Conservation (phyloP, 2,113 vertebrate species). For the Hiodon tergisus region DNA sequence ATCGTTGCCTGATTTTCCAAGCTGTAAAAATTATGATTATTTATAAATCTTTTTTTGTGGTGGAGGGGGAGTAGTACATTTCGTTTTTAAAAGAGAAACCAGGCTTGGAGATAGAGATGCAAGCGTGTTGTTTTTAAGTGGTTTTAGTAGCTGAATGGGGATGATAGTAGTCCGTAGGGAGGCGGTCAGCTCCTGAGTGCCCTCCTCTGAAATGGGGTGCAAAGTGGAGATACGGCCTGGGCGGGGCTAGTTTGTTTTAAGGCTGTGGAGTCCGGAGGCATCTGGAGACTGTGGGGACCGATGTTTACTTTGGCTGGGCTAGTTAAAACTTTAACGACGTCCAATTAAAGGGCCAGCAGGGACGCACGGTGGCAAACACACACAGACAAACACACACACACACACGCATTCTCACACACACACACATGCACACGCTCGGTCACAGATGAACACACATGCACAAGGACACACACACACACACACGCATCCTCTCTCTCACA, state of each 20-base stretch:
- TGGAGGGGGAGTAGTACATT: too few relatives aligned
- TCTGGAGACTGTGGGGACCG: constrained; percentile 54
- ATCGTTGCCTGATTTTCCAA: neutral
- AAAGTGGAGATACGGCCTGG: too few relatives aligned
- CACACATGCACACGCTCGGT: neutral
- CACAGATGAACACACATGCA: constrained; percentile 9
- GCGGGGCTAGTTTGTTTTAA: neutral
- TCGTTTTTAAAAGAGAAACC: too few relatives aligned
- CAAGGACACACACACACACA: constrained; percentile 14
- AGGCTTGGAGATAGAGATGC: too few relatives aligned
- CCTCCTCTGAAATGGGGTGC: too few relatives aligned
- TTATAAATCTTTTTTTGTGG: too few relatives aligned
- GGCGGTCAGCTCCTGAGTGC: too few relatives aligned
- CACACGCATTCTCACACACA: neutral
- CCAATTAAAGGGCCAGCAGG: constrained; percentile 63
- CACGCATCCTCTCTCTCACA: neutral
- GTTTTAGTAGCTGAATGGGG: too few relatives aligned
- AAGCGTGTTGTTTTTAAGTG: too few relatives aligned
- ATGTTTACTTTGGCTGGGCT: constrained; percentile 63
- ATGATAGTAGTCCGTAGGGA: too few relatives aligned
- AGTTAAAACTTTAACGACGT: constrained; percentile 66
- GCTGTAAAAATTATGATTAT: too few relatives aligned
- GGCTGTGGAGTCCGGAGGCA: constrained; percentile 61
- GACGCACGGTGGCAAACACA: constrained; percentile 45
- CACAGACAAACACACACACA: constrained; percentile 39